These are phyloP conservation scores for Talpa occidentalis DNA, from an alignment of 2,113 vertebrate species.

Conservation along the genomic window DNA sequence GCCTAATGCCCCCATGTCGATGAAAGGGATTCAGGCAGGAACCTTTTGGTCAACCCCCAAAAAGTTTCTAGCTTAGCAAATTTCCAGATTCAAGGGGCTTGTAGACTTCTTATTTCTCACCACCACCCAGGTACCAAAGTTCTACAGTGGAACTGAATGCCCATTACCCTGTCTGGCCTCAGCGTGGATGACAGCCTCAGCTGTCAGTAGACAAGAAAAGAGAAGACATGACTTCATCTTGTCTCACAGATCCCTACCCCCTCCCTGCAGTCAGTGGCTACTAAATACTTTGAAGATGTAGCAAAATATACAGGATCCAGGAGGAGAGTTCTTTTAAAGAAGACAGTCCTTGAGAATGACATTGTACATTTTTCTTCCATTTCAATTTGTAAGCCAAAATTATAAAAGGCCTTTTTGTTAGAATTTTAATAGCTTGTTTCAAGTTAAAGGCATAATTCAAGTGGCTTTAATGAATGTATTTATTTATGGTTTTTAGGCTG, in stretches of 20 bases:
- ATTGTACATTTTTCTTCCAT: not conserved
- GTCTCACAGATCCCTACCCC: not conserved
- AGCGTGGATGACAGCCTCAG: not conserved
- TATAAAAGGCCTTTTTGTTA: too few species aligned
- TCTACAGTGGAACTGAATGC: not conserved
- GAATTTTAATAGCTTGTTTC: too few species aligned
- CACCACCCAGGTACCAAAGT: not conserved
- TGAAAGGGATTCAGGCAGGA: not conserved
- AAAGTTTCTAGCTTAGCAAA: not conserved
- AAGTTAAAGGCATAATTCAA: too few species aligned
- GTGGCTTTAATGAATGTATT: not conserved
- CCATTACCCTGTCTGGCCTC: too few species aligned
- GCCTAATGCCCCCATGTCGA: not conserved
- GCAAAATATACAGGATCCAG: not conserved
- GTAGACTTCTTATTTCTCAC: not conserved
- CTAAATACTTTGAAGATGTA: conserved; percentile 20
- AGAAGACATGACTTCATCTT: not conserved
- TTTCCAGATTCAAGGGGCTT: not conserved
- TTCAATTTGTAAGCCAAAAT: too few species aligned
- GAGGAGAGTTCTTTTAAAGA: not conserved
- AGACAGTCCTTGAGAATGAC: not conserved
- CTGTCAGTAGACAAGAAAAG: not conserved
- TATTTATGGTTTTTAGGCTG: not conserved
- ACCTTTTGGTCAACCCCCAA: not conserved
- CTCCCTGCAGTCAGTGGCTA: not conserved